Evolutionary conservation across 2,113 vertebrate genomes (phyloP).

Genomic region (Sinocyclocheilus grahami): DNA sequence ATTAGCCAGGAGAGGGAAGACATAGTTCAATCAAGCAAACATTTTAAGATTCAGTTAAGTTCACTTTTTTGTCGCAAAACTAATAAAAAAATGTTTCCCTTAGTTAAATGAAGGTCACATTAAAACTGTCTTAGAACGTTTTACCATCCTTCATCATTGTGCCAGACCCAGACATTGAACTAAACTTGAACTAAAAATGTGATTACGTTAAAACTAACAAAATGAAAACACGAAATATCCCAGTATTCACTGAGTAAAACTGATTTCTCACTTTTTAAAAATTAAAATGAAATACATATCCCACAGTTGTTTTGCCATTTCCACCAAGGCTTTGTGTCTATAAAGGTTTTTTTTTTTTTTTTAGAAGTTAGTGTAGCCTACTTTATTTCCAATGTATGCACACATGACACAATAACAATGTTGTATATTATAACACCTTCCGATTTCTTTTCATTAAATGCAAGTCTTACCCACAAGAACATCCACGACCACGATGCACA

Average conservation of each 20-base stretch:
- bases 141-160: neutral
- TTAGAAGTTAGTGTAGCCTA: neutral
- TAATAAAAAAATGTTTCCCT: neutral
- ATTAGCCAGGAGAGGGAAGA: neutral
- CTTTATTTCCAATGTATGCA: neutral
- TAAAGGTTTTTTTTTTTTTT: too few relatives aligned
- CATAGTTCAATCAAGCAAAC: neutral
- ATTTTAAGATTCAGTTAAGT: neutral
- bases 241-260: too few relatives aligned
- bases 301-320: too few relatives aligned
- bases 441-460: neutral
- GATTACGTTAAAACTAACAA: too few relatives aligned
- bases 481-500: neutral
- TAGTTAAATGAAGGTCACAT: neutral
- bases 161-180: neutral
- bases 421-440: neutral
- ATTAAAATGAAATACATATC: too few relatives aligned
- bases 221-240: too few relatives aligned
- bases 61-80: too few relatives aligned
- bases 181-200: too few relatives aligned
- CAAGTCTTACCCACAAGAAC: conserved; percentile 2
- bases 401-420: neutral
- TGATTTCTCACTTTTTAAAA: too few relatives aligned
- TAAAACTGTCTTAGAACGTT: neutral
- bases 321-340: too few relatives aligned